A percentile compares a stretch with the other conserved stretches of the same genome.
Evolutionary conservation across 2,113 vertebrate species (phyloP).

Genomic region (Cranoglanis bouderius): DNA sequence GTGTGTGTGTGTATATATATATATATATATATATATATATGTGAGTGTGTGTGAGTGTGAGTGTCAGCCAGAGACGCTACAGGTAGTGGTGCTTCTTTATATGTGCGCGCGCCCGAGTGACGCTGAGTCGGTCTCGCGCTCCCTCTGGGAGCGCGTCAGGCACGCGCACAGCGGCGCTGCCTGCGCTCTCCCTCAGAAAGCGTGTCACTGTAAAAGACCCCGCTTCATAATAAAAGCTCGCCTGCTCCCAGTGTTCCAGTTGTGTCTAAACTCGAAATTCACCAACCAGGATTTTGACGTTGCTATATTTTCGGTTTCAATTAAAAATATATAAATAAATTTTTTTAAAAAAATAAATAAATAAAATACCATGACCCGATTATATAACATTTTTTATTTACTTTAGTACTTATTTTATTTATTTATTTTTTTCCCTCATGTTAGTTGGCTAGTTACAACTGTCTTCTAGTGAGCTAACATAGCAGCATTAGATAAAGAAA

Average conservation of each 20-base stretch:
- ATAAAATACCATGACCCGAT: too few relatives aligned
- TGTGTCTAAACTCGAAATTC: too few relatives aligned
- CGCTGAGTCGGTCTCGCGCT: conserved; percentile 18
- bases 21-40: background rate
- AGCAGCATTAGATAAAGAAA: too few relatives aligned
- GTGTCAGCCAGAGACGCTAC: background rate
- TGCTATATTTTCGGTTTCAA: too few relatives aligned
- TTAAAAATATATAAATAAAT: too few relatives aligned
- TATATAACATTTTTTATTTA: too few relatives aligned
- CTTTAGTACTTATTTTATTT: too few relatives aligned
- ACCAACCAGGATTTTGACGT: too few relatives aligned
- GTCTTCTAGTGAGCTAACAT: too few relatives aligned
- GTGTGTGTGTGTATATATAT: background rate
- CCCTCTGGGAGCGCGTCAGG: conserved; percentile 10
- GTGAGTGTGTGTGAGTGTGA: background rate
- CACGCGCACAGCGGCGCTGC: background rate
- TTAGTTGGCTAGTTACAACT: too few relatives aligned
- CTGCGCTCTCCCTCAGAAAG: background rate
- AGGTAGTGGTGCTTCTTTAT: conserved; percentile 21
- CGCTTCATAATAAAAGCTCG: background rate
- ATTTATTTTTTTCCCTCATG: too few relatives aligned
- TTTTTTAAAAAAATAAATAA: too few relatives aligned
- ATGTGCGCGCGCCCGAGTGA: background rate
- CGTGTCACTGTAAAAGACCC: background rate
- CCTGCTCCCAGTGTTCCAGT: background rate